Conservation (phyloP, 2,113 vertebrate species). For the Aspidoscelis tigris region DNA sequence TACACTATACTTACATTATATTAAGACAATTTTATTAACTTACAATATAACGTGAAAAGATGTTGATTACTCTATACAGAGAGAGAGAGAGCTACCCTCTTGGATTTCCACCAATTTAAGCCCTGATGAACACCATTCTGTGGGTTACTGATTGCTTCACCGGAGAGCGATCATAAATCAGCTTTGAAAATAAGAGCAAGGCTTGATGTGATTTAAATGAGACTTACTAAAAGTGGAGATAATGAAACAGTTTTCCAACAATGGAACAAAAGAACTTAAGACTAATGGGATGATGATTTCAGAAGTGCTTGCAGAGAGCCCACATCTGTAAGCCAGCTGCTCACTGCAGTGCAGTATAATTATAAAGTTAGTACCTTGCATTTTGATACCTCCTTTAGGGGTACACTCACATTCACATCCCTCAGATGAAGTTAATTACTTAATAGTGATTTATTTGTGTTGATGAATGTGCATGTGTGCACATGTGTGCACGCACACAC, state of each 20-base stretch:
- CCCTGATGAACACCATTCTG: slow-evolving; percentile 27
- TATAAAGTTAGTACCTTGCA: slow-evolving; percentile 54
- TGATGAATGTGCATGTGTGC: background rate
- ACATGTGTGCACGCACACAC: background rate
- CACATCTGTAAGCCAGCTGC: slow-evolving; percentile 47
- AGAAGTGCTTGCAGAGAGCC: slow-evolving; percentile 40
- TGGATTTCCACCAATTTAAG: slow-evolving; percentile 12
- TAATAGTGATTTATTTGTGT: slow-evolving; percentile 19
- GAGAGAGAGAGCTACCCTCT: background rate
- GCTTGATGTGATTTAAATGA: slow-evolving; percentile 44
- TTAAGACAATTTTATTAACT: slow-evolving; percentile 40
- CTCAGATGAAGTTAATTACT: slow-evolving; percentile 38
- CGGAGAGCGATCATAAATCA: slow-evolving; percentile 49
- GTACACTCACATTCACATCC: slow-evolving; percentile 41
- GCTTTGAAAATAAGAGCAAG: slow-evolving; percentile 40
- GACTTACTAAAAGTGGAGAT: slow-evolving; percentile 37
- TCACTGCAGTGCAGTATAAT: slow-evolving; percentile 44
- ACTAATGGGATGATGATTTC: background rate
- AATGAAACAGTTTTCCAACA: slow-evolving; percentile 39
- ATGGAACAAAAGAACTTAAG: slow-evolving; percentile 51
- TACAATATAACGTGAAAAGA: background rate
- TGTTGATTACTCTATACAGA: background rate
- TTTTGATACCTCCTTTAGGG: slow-evolving; percentile 61
- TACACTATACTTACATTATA: slow-evolving; percentile 29
- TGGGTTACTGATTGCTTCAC: background rate